Evolutionary conservation across 2,888 invertebrate genomes (phyloP), one percentile per base, ranked within the genome.

Genomic region (Graphium colonna): DNA sequence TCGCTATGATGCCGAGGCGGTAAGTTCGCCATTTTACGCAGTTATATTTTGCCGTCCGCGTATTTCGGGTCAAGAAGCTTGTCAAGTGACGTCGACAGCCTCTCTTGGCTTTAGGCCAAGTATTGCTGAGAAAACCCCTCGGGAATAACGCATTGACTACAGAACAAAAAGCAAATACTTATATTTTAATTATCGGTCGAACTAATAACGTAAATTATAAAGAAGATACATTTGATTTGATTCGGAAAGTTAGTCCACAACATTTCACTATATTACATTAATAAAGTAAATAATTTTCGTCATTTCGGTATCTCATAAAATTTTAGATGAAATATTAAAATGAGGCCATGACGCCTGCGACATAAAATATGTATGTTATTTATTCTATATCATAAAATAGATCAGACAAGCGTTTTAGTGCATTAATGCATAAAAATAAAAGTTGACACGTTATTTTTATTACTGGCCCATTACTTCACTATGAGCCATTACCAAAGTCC

Each of bases 61-160:
- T 80, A 75, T 79, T 77, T 73, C 81, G 76, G 84, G 85, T 84
- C 84, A 85, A 85, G 83, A 75, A 67, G 69, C 68, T 69, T 77
- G 78, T 81, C 77, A 77, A 83, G 82, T 73, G 69, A 55, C 54
- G 54, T 68, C 74, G 76, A 78, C 78, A 80, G 78, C 68, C 77
- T 71, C 76, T 77, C 71, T 73, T 85, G 84, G 85, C 80, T 52
- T 47, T 42, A 51, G 52, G 79, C 83, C 85, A 83, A 80, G 75
- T 61, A 60, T 52, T 56, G 62, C 65, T 61, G 60, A 68, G 66
- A 63, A 59, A 67, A 62, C 60, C 68, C 73, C 66, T 66, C 67
- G 64, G 66, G 62, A 71, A 71, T 59, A 62, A 62, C 61, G 71
- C 71, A 77, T 79, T 76, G 73, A 72, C 69, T 74, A 70, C 68